phyloP scores from a whole-genome alignment of 2,888 invertebrate genomes.

The Hecatera dysodea region DNA sequence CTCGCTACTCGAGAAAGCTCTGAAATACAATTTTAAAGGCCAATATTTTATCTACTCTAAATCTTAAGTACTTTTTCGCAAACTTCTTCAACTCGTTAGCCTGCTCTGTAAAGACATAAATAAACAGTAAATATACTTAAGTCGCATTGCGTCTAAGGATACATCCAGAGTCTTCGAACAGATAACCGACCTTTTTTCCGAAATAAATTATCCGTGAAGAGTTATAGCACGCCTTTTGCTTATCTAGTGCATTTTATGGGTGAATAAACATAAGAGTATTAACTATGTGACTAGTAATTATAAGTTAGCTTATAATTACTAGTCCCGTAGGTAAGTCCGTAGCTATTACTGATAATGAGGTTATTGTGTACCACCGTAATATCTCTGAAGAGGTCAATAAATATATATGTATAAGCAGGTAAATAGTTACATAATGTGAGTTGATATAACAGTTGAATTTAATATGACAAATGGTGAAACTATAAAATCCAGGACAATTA shows the following conservation, averaged over 20 bases:
- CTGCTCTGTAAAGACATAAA: conserved; percentile 35
- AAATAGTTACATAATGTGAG: no score
- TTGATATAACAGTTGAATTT: no score
- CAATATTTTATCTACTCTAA: conserved; percentile 40
- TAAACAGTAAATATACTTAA: conserved; percentile 57
- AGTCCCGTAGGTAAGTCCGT: no score
- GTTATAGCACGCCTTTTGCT: conserved; percentile 38
- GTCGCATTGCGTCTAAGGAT: conserved; percentile 39
- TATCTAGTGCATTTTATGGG: conserved; percentile 34
- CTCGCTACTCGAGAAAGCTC: neutral
- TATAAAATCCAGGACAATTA: no score
- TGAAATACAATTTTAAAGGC: conserved; percentile 39
- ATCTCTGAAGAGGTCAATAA: neutral
- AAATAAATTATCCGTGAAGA: conserved; percentile 49
- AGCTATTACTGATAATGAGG: neutral
- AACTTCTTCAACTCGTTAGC: conserved; percentile 50
- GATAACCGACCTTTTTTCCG: conserved; percentile 50
- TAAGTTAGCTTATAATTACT: conserved; percentile 16
- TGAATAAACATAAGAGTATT: conserved; percentile 39
- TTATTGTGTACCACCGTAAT: neutral
- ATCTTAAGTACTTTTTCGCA: conserved; percentile 21
- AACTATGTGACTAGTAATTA: neutral
- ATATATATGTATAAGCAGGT: neutral
- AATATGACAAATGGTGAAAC: no score
- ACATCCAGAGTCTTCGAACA: conserved; percentile 43